Percentiles rank a stretch among this genome's conserved stretches.
Conservation (phyloP, 1,140 invertebrate species). For the Vollenhovia emeryi region DNA sequence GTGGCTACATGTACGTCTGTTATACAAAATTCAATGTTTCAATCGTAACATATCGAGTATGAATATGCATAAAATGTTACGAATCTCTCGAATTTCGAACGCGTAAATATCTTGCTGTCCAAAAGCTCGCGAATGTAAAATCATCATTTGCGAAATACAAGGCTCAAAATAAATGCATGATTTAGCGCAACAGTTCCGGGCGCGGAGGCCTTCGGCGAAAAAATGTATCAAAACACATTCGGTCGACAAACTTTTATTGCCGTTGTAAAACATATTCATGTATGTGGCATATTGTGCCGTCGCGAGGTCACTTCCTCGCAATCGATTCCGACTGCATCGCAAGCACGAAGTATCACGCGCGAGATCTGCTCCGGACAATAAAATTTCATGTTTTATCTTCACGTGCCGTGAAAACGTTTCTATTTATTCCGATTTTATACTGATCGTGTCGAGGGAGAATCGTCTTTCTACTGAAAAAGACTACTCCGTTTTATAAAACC, state of each 20-base stretch:
- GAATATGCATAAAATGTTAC: background rate
- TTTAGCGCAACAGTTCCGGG: background rate
- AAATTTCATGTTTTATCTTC: slow-evolving; percentile 9
- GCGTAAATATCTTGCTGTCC: background rate
- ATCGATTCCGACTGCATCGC: slow-evolving; percentile 6
- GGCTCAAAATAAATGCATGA: background rate
- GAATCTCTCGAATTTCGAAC: background rate
- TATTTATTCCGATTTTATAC: slow-evolving; percentile 1
- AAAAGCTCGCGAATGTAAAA: background rate
- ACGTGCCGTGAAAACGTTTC: slow-evolving; percentile 3
- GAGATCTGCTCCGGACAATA: slow-evolving; percentile 11
- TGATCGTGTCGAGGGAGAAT: background rate
- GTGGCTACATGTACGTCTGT: background rate
- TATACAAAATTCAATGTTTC: background rate
- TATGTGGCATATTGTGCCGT: background rate
- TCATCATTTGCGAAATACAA: background rate
- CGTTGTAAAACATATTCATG: background rate
- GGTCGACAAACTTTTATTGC: slow-evolving; percentile 8
- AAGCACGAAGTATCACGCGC: background rate
- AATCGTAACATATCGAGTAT: background rate
- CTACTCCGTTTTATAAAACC: background rate
- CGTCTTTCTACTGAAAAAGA: background rate
- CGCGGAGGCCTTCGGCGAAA: background rate
- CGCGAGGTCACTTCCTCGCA: background rate
- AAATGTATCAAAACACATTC: background rate